Conservation (phyloP, 2,888 invertebrate species). For the Hemithea aestivaria region DNA sequence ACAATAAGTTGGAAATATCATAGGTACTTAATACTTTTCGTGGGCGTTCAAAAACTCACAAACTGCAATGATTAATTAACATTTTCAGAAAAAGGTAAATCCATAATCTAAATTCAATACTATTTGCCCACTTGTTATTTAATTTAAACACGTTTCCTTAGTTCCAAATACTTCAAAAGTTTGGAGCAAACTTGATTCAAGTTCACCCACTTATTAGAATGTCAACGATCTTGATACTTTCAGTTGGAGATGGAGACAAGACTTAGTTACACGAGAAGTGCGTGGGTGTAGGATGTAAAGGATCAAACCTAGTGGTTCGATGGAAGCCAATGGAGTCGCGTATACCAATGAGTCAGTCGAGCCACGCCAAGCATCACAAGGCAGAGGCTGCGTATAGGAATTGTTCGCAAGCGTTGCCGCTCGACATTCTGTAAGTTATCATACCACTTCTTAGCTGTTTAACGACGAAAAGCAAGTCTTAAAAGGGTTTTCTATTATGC, state of each 20-base stretch:
- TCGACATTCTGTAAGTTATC: conserved; percentile 73
- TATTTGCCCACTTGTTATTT: too few species aligned
- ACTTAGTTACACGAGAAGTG: conserved; percentile 19
- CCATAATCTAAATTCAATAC: too few species aligned
- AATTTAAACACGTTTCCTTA: too few species aligned
- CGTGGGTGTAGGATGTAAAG: conserved; percentile 27
- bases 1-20: too few species aligned
- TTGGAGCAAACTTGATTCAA: too few species aligned
- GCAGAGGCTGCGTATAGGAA: conserved; percentile 66
- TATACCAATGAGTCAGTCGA: conserved; percentile 63
- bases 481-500: too few species aligned
- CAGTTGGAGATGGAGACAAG: conserved; percentile 20
- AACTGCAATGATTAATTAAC: too few species aligned
- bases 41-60: too few species aligned
- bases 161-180: too few species aligned
- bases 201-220: conserved; percentile 2
- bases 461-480: conserved; percentile 1
- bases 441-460: too few species aligned
- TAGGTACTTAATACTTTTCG: too few species aligned
- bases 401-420: conserved; percentile 73
- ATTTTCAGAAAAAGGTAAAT: too few species aligned
- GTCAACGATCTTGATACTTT: conserved; percentile 14
- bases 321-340: conserved; percentile 69
- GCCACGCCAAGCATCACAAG: conserved; percentile 59
- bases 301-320: conserved; percentile 37